Evolutionary conservation across 2,113 vertebrate genomes (phyloP).

Genomic region (Planiliza haematocheilus): DNA sequence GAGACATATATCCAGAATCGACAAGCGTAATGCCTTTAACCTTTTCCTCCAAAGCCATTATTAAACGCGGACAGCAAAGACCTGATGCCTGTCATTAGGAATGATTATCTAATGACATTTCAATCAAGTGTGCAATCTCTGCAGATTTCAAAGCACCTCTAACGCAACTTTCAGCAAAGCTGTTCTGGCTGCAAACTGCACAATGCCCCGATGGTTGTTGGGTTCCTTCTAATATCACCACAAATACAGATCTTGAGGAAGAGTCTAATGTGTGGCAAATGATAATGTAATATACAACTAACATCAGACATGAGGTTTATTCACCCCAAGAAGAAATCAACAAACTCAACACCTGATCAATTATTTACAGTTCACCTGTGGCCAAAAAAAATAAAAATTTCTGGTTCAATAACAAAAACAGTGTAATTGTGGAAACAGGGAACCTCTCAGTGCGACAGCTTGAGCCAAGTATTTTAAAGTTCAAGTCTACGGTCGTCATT

Average conservation of each 20-base stretch:
- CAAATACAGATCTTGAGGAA: not conserved
- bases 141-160: constrained; percentile 8
- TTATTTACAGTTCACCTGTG: constrained; percentile 47
- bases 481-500: constrained; percentile 35
- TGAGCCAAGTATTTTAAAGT: constrained; percentile 26
- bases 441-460: not conserved
- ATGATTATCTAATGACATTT: constrained; percentile 56
- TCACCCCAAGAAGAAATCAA: constrained; percentile 12
- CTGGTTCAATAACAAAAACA: constrained; percentile 1
- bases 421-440: constrained; percentile 20
- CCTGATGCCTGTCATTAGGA: constrained; percentile 46
- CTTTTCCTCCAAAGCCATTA: constrained; percentile 61
- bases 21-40: constrained; percentile 56
- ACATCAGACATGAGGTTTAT: constrained; percentile 12
- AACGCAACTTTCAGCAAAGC: not conserved
- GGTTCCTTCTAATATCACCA: not conserved
- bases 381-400: not conserved
- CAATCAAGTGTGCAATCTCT: constrained; percentile 2
- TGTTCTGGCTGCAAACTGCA: constrained; percentile 19
- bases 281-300: not conserved
- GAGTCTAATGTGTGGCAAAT: constrained; percentile 6
- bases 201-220: not conserved
- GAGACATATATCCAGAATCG: constrained; percentile 50
- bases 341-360: constrained; percentile 35
- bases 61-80: constrained; percentile 31